phyloP scores from a whole-genome alignment of 2,797 vertebrate species.

The Basileuterus tristriatus region DNA sequence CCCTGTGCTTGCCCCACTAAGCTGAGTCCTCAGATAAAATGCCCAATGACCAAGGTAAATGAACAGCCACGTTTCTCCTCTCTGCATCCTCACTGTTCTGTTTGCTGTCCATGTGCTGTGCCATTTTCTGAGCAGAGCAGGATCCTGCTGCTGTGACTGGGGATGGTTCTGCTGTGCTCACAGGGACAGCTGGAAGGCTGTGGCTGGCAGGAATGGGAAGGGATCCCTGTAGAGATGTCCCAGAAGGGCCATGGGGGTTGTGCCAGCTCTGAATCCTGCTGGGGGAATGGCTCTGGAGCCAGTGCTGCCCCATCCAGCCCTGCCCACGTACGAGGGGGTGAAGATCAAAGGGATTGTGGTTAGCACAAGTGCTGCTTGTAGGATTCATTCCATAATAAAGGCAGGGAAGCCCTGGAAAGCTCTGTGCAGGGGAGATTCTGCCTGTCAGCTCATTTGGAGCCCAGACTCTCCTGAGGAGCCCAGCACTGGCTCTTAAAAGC shows the following conservation, averaged over 20 bases:
- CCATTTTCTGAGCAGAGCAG: not conserved
- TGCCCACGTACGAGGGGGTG: not conserved
- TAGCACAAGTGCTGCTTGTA: not conserved
- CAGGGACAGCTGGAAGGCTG: conserved; percentile 4
- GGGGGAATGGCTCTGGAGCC: not conserved
- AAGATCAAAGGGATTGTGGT: not conserved
- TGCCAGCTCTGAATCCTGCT: not conserved
- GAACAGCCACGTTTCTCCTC: conserved; percentile 65
- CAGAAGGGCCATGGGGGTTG: not conserved
- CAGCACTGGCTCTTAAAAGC: not conserved
- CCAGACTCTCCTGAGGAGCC: not conserved
- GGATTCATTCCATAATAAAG: not conserved
- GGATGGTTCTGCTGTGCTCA: not conserved
- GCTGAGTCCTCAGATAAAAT: conserved; percentile 99
- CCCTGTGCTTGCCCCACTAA: conserved; percentile 88
- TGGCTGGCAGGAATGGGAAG: not conserved
- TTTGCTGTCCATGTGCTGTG: not conserved
- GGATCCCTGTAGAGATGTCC: not conserved
- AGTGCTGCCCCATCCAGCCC: not conserved
- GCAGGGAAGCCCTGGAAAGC: not conserved
- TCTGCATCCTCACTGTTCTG: conserved; percentile 49
- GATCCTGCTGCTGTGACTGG: not conserved
- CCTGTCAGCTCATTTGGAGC: not conserved
- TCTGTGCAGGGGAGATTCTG: conserved; percentile 8
- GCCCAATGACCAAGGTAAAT: conserved; percentile 99